phyloP scores from a whole-genome alignment of 2,113 vertebrate genomes.

The Crotalus horridus region DNA sequence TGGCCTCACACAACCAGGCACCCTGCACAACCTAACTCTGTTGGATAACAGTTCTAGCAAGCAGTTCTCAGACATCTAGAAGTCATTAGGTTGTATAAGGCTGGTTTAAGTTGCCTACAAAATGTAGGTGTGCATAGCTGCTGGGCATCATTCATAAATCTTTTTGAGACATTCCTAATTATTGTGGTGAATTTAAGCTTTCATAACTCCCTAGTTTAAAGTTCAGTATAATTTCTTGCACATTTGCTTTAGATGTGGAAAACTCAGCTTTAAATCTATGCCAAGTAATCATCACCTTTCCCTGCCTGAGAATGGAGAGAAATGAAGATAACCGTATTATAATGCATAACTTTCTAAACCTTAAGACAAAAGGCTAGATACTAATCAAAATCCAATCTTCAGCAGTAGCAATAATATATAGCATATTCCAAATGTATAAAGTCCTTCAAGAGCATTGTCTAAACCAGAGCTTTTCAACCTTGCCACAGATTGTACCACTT shows the following conservation, averaged over 20 bases:
- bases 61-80: background rate
- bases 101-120: conserved; percentile 32
- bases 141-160: conserved; percentile 34
- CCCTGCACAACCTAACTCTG: background rate
- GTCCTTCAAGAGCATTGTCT: background rate
- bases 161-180: conserved; percentile 40
- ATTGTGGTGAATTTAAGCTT: conserved; percentile 21
- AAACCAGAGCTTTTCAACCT: too few relatives aligned
- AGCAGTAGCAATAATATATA: too few relatives aligned
- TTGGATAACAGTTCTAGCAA: background rate
- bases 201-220: conserved; percentile 40
- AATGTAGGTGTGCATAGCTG: conserved; percentile 51
- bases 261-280: background rate
- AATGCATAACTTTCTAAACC: background rate
- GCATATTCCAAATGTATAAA: background rate
- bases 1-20: background rate
- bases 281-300: background rate
- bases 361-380: background rate
- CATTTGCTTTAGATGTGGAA: background rate
- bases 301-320: background rate
- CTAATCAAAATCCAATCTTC: background rate
- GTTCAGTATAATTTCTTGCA: background rate
- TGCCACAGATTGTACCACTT: too few relatives aligned
- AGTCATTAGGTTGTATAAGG: background rate
- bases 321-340: background rate